Base-by-base conservation (phyloP, 2,797 vertebrate species). In the Vultur gryphus region DNA sequence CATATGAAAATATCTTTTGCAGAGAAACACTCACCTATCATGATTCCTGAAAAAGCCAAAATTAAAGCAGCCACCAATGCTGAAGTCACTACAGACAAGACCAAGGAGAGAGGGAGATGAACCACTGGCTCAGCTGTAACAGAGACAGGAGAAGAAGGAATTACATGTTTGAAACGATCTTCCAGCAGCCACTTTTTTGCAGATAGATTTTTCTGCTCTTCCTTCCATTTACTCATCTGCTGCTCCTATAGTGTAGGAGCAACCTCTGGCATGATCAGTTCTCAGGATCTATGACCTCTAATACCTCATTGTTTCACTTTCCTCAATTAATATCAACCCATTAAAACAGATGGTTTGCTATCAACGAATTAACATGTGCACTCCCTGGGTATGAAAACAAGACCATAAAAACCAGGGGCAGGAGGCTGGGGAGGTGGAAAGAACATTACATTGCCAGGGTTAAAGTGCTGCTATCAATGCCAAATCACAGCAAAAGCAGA, bases 21-120 rank as follows among this genome's bases (percentile, higher is more conserved):
- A 67, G 48, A 83, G 78, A 83, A 84, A 75, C 58, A 99, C 99
- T 99, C 95, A 99, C 99, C 99, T 90, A 99, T 99, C 99, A 99
- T 99, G 96, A 99, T 99, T 69, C 99, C 99, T 0, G 99, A 99
- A 96, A 99, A 99, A 10, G 98, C 99, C 96, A 99, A 98, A 97
- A 99, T 98, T 51, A 99, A 98, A 87, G 99, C 99, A 19, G 99
- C 99, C 89, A 99, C 99, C 93, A 99, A 98, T 23, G 99, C 99
- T 3, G 99, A 99, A 41, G 99, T 99, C 89, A 99, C 99, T 44
- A 99, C 99, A 0, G 99, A 99, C 76, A 99, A 98, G 57, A 98
- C 98, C 96, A 99, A 98, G 33, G 99, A 99, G 55, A 99, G 98
- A 4, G 99, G 98, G 67, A 98, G 97, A 87, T 97, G 98, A 46